Evolutionary conservation across 2,888 invertebrate species (phyloP), one percentile per base, ranked within the genome.

Genomic region (Dicyrtoma fusca): DNA sequence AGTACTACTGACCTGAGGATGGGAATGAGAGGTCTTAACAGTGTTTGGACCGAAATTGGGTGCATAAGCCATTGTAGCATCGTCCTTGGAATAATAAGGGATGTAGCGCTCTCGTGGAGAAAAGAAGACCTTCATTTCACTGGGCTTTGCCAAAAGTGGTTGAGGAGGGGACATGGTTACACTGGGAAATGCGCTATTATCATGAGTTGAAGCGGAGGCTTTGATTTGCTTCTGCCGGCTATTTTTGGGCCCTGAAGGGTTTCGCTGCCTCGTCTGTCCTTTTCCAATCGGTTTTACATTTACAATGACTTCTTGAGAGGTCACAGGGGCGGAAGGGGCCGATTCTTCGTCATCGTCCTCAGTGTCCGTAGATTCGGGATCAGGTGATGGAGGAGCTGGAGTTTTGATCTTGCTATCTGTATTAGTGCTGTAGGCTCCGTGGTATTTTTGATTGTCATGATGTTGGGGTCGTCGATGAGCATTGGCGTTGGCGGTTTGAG

Each of bases 121-220:
- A 66, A 68, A 75, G 63, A 74, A 78, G 19, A 75, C 64, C 72
- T 73, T 75, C 72, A 78, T 74, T 74, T 78, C 76, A 49, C 65
- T 53, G 10, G 73, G 74, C 26, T 65, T 68, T 5, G 65, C 51
- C 23, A 34, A 14, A 23, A 55, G 11, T 17, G 64, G 44, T 51
- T 61, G 53, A 4, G 51, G 66, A 17, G 68, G 55, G 1, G 55
- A 57, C 71, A 71, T 71, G 64, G 71, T 65, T 11, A 71, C 25
- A n/a, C 11, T 57, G 19, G 71, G 71, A 5, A 34, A 34, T 34
- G 34, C 34, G 34, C 8, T 8, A 34, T 5, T 3, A 34, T 3
- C 3, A 8, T 34, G 8, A 34, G 34, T 5, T 34, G 34, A 34
- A 8, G 34, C 34, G 34, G 34, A 3, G 3, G 34, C 34, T 8